Percentiles rank a stretch among this genome's conserved stretches.
Evolutionary conservation across 2,797 vertebrate genomes (phyloP).

Genomic region (Florisuga fusca): DNA sequence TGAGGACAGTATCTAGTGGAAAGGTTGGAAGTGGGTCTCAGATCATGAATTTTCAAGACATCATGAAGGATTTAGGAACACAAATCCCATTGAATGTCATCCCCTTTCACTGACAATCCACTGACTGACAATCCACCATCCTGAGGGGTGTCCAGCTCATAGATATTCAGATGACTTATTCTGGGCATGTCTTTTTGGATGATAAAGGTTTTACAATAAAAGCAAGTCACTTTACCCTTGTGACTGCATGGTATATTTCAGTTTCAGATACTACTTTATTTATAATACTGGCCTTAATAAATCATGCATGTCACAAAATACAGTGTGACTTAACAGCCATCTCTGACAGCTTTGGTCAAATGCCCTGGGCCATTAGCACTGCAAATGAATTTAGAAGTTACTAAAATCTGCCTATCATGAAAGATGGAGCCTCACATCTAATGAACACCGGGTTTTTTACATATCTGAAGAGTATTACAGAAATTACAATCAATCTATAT

Average conservation of each 20-base stretch:
- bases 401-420: background rate
- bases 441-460: background rate
- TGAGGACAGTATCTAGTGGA: background rate
- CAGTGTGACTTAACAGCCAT: background rate
- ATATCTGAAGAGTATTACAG: background rate
- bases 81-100: background rate
- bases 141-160: background rate
- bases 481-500: background rate
- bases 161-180: background rate
- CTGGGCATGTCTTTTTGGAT: background rate
- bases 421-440: background rate
- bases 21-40: background rate
- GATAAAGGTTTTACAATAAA: background rate
- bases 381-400: background rate
- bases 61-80: background rate
- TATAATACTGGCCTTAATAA: background rate
- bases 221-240: background rate
- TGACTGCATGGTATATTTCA: background rate
- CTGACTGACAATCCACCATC: background rate
- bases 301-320: background rate
- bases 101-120: background rate
- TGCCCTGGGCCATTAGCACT: background rate
- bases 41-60: background rate
- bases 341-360: background rate
- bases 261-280: background rate